phyloP scores from a whole-genome alignment of 2,113 vertebrate species.

The Phylloscopus whistleri region DNA sequence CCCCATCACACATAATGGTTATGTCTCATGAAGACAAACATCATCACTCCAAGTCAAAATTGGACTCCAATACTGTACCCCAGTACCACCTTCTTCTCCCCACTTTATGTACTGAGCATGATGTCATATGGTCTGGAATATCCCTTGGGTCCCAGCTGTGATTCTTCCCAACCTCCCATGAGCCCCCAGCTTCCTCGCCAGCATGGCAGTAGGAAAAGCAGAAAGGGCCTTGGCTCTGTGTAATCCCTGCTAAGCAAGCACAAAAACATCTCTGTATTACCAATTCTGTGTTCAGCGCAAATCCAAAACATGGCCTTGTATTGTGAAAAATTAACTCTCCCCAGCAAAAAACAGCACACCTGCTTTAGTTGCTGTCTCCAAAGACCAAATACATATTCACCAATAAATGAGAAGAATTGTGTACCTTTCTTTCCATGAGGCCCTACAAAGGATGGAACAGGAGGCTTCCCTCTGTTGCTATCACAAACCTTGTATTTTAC shows the following conservation, averaged over 20 bases:
- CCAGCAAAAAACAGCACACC: not conserved
- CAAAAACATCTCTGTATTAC: not conserved
- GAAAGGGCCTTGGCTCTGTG: not conserved
- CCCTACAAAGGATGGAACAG: not conserved
- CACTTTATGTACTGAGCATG: not conserved
- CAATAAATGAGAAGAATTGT: not conserved
- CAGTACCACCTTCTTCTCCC: not conserved
- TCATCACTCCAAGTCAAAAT: not conserved
- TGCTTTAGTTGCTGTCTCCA: not conserved
- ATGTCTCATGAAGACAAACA: not conserved
- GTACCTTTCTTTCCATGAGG: not conserved
- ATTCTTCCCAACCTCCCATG: accelerated
- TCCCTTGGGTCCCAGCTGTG: not conserved
- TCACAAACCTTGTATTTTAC: not conserved
- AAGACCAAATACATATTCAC: not conserved
- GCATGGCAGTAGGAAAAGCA: not conserved
- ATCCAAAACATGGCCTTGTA: not conserved
- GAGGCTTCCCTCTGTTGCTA: not conserved
- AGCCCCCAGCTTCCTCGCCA: no score
- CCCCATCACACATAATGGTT: not conserved
- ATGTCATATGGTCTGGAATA: not conserved
- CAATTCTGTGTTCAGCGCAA: not conserved
- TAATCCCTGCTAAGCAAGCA: not conserved
- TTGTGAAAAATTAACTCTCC: not conserved
- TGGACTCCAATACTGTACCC: not conserved